Evolutionary conservation across 2,113 vertebrate genomes (phyloP), one percentile per base, ranked within the genome.

Genomic region (Boulengeromyrus knoepffleri): DNA sequence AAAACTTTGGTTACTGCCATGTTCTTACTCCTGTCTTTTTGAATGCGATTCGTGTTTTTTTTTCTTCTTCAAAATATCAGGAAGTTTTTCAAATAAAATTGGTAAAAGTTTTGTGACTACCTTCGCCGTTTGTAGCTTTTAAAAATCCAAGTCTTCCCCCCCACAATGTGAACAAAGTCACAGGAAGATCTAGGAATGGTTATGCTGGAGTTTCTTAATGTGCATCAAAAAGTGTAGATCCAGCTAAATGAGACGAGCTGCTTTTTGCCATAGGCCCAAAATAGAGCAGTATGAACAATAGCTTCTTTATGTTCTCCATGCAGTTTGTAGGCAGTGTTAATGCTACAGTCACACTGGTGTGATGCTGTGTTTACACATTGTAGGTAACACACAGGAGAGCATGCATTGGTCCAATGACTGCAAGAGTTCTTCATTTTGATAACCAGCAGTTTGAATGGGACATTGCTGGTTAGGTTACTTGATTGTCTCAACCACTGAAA

Each of bases 81-180:
- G 77, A 80, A 42, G 21, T 85, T 89, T 91, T 86, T 46, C 46
- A 56, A 92, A 90, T 91, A 91, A 89, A 91, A 49, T 47, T 58
- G 9, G 36, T 46, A 85, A 77, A 89, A 77, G n/a, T 47, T 77
- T 56, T 45, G 19, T 45, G 58, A 70, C 21, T 47, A 15, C 42
- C 12, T 88, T 8, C 70, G 39, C 39, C 15, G 21, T 52, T 27
- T 80, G 88, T 50, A 42, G 17, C n/a, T 39, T 5, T 74, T 27
- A 42, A 24, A 15, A 13, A 42, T 80, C 46, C 12, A 42, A 39
- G 42, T 53, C 5, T 2, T 3, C n/a, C 10, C 3, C 62, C n/a
- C 31, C 13, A 36, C 66, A 17, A 39, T 70, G 12, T 39, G 3
- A 39, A 77, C 70, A 39, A 47, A n/a, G n/a, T 1, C 84, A 47